Base-by-base conservation (phyloP, 2,113 vertebrate species). In the Aviceda subcristata region DNA sequence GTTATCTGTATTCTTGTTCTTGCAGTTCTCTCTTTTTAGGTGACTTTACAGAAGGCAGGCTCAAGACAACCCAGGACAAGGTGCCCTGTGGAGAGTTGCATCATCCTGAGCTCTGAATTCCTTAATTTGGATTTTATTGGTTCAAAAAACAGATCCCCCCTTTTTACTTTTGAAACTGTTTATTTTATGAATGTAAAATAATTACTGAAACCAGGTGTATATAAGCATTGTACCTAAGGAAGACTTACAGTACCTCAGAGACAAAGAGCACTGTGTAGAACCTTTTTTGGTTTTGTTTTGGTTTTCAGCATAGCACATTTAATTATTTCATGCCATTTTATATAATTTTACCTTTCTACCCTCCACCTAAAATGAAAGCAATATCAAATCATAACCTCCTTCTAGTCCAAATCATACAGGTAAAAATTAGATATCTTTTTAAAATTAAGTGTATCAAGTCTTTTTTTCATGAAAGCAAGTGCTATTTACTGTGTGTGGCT, bases 381-480 rank as follows among this genome's bases (percentile, higher is more conserved):
- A 5, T 48, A 96, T 97, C 88, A 97, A 82, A 92, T 94, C 76
- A 94, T 81, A 86, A 73, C 45, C 62, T 94, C 76, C 71, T 75
- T 86, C 63, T 95, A 96, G 75, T 92, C 87, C 80, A 94, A 97
- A 91, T 94, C 89, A 96, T 53, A 60, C 66, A 72, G 9, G 29
- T 64, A 72, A 97, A 97, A 98, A 86, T 10, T 22, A 77, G 46
- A 36, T 74, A 86, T 97, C 55, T 77, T 93, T 81, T 97, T 89
- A 59, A 97, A 86, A 94, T 66, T 88, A 93, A 94, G 76, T 69
- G 81, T 84, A 92, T 51, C 63, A 93, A 27, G 21, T 72, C 64
- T 96, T 89, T 95, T 95, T 91, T 87, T 21, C 63, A 73, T 77
- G 78, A 95, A 77, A 98, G 89, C 79, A 96, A 96, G 75, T 89